Base-by-base conservation (phyloP, 2,888 invertebrate species). In the Orchesella flavescens region DNA sequence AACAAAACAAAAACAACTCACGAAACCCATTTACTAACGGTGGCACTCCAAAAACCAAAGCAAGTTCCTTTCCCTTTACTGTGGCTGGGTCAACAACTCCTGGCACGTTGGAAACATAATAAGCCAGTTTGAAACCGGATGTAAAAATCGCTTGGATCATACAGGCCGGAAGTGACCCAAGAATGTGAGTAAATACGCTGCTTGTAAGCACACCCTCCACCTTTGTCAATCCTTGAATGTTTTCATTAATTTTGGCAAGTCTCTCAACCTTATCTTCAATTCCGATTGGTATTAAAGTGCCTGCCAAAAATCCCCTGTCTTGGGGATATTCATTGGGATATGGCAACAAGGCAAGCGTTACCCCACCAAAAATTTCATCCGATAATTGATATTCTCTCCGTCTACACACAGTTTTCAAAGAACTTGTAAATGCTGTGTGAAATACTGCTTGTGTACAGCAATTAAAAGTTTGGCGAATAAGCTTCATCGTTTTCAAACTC, bases 391-490 rank as follows among this genome's bases (percentile, higher is more conserved):
- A 12, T 1, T 19, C 24, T 24, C 24, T 61, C 24, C 19, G 1
- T 13, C 1, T 23, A 2, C 24, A 7, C 4, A 24, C 13, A 5
- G 1, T 61, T 13, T 23, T 10, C 13, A 61, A 13, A 17, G 61
- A 23, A 2, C 61, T 24, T 5, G 1, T 15, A n/a, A 61, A 61
- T 1, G 61, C 61, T 2, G 61, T 24, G 13, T 61, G 23, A 24
- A 61, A 12, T 9, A 61, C n/a, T 24, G 61, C 61, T 24, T 10
- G 12, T 17, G 71, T 71, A 13, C 19, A n/a, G 17, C 71, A 71
- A 15, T 55, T 71, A 12, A 46, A 55, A 1, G 55, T n/a, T 34
- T 71, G 55, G 15, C 71, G 55, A n/a, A 71, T 71, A 3, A 17
- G 24, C 10, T 23, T 53, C 21, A 55, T 23, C 71, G 55, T 57